Conservation (phyloP, 2,888 invertebrate genomes). For the Saturnia pavonia region DNA sequence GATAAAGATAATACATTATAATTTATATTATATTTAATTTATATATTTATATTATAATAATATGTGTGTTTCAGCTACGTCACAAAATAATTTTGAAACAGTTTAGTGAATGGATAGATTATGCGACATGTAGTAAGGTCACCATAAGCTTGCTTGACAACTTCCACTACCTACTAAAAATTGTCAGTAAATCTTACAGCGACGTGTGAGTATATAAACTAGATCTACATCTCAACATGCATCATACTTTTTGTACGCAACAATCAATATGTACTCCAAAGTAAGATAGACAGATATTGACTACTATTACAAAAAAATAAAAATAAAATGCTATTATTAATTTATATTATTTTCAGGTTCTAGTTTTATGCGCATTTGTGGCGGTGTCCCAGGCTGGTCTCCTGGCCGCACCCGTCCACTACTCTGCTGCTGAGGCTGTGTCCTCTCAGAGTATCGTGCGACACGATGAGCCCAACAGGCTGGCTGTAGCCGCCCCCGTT, state of each 20-base stretch:
- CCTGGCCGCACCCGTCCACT: constrained; percentile 56
- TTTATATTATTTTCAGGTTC: constrained; percentile 34
- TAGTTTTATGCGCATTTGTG: constrained; percentile 52
- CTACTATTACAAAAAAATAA: background rate
- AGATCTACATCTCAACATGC: constrained; percentile 33
- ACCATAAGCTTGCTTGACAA: constrained; percentile 34
- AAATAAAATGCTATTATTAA: background rate
- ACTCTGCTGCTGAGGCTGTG: constrained; percentile 56
- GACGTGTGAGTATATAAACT: constrained; percentile 48
- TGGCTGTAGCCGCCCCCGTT: constrained; percentile 35
- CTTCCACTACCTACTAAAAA: constrained; percentile 48
- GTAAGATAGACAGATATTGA: constrained; percentile 37
- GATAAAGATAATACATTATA: too few relatives aligned
- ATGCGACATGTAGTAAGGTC: constrained; percentile 38
- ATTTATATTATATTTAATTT: background rate
- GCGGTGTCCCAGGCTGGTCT: constrained; percentile 62
- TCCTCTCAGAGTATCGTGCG: constrained; percentile 66
- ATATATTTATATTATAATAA: background rate
- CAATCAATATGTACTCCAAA: constrained; percentile 54
- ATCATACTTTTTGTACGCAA: constrained; percentile 45
- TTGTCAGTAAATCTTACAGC: constrained; percentile 16
- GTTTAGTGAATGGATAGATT: constrained; percentile 37
- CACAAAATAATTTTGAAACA: constrained; percentile 30
- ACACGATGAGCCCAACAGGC: constrained; percentile 48
- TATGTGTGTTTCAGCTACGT: background rate